Evolutionary conservation across 2,113 vertebrate genomes (phyloP), one percentile per base, ranked within the genome.

Genomic region (Podocnemis expansa): DNA sequence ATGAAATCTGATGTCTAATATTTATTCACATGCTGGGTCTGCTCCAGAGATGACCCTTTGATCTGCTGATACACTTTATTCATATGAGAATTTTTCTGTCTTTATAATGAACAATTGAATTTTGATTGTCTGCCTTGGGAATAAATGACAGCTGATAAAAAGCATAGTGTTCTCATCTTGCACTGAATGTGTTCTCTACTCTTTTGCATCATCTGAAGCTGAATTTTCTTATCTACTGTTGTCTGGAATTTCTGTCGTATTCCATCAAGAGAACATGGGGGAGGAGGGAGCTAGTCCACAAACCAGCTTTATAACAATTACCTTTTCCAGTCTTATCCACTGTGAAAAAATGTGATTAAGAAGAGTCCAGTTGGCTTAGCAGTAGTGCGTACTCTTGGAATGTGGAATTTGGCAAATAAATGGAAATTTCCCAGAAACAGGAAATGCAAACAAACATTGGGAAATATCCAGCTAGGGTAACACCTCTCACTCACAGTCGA

Each of bases 101-200:
- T 95, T 96, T 88, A 91, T 90, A 88, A 87, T 63, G 92, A 97
- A 90, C 89, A 97, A 89, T 94, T 98, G 93, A 78, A 95, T 95
- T 97, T 96, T 97, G 96, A 97, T 95, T 89, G 92, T 94, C 43
- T 8, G 49, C 82, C 92, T 93, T 70, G 96, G 94, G 90, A 97
- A 96, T 97, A 94, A 79, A 91, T 82, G 94, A 96, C 82, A 87
- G 34, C 85, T 83, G 84, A 54, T 94, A 91, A 97, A 95, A 67
- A n/a, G 95, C 86, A 90, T 10, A 89, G 88, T 70, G 87, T 94
- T 88, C 45, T 96, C 58, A 67, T 84, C 81, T 94, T 83, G 85
- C 81, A 78, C 31, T 93, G 76, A 85, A 45, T 88, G 54, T 31
- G 2, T 22, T 97, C 86, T 41, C 79, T n/a, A 34, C 60, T 82